phyloP scores from a whole-genome alignment of 2,888 invertebrate species.

The Caenorhabditis wallacei region DNA sequence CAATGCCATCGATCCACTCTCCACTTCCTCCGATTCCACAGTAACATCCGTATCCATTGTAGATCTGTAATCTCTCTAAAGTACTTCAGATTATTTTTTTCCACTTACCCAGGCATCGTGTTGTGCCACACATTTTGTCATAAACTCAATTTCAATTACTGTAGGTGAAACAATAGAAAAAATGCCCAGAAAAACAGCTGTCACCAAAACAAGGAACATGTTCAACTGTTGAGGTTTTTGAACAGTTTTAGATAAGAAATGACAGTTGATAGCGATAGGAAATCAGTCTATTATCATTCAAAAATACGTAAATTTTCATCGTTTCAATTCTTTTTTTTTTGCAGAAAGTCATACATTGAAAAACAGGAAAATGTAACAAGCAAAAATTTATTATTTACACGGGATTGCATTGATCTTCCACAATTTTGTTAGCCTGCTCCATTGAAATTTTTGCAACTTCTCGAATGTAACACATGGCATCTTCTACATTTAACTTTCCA shows the following conservation, averaged over 20 bases:
- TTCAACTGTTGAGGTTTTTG: background rate
- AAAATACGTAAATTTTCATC: slow-evolving; percentile 19
- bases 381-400: background rate
- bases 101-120: slow-evolving; percentile 50
- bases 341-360: too few species aligned
- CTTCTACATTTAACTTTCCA: slow-evolving; percentile 4
- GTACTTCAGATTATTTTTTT: background rate
- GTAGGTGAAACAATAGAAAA: background rate
- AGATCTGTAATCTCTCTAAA: slow-evolving; percentile 22
- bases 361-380: background rate
- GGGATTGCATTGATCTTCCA: slow-evolving; percentile 13
- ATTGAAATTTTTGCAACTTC: slow-evolving; percentile 28
- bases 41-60: slow-evolving; percentile 56
- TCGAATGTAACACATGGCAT: slow-evolving; percentile 24
- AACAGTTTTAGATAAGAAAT: slow-evolving; percentile 7
- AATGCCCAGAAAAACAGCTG: too few species aligned
- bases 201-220: slow-evolving; percentile 1
- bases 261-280: background rate
- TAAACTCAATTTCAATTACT: slow-evolving; percentile 51
- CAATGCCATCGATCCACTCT: slow-evolving; percentile 40
- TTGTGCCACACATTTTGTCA: slow-evolving; percentile 36
- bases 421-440: slow-evolving; percentile 20
- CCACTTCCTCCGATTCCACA: slow-evolving; percentile 58
- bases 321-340: too few species aligned
- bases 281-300: slow-evolving; percentile 21